Evolutionary conservation across 2,113 vertebrate species (phyloP), one percentile per base, ranked within the genome.

Genomic region (Sula dactylatra): DNA sequence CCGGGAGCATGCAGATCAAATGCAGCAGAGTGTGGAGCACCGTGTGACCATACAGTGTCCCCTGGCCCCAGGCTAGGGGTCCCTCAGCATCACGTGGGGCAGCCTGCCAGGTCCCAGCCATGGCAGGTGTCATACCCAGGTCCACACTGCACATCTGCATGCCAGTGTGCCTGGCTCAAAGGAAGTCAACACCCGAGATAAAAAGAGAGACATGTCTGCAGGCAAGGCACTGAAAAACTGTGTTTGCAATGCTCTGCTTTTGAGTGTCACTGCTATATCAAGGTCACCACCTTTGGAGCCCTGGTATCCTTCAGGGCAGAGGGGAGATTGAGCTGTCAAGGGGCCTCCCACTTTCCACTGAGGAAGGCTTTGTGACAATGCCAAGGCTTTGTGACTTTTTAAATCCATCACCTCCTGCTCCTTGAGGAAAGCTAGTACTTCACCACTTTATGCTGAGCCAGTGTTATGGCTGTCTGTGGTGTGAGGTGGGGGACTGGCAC

Each of bases 31-130:
- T 2, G 10, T n/a, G 52, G 29, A 72, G 34, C 31, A 32, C n/a
- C 26, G 9, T 42, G 45, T 69, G 55, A 67, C 17, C 0, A 0
- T 4, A 21, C 19, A 55, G 20, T 45, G 19, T 1, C 4, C 50
- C 16, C 4, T 0, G 8, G 34, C 11, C 36, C 13, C 25, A 32
- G 19, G 7, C 6, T 9, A 5, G 10, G 18, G 7, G 21, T 54
- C 34, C 44, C 16, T 66, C 9, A 52, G 31, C 27, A 59, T 26
- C 25, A 13, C 19, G 2, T 0, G 1, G 13, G 44, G 12, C 66
- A 86, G 18, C 25, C 45, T n/a, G 29, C 9, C 36, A 45, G 62
- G 42, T 45, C 21, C 61, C 3, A 2, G n/a, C 25, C 7, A 1
- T 20, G n/a, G 49, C 29, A 69, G 32, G 21, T 12, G n/a, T 31